A percentile compares a stretch with the other conserved stretches of the same genome.
phyloP scores from a whole-genome alignment of 2,797 vertebrate species.

The Fringilla coelebs region DNA sequence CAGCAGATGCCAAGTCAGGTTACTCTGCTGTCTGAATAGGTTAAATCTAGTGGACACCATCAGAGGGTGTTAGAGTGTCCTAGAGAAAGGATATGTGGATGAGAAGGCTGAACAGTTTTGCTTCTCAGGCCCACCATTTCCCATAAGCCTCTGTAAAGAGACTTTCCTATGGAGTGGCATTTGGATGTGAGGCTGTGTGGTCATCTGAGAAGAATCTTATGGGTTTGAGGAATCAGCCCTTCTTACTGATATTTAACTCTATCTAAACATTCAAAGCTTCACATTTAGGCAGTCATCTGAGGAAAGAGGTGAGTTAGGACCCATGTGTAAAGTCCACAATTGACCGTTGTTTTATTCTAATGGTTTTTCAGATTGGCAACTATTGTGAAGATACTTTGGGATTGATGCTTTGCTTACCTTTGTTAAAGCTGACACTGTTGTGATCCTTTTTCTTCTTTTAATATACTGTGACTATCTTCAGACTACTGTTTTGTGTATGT shows the following conservation, averaged over 20 bases:
- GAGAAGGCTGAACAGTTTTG: not conserved
- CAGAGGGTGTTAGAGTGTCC: not conserved
- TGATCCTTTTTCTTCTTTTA: not conserved
- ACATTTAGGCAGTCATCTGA: not conserved
- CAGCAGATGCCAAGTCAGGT: slow-evolving; percentile 7
- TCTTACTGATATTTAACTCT: not conserved
- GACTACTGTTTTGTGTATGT: not conserved
- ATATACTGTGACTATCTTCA: not conserved
- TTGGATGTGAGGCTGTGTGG: not conserved
- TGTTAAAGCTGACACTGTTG: not conserved
- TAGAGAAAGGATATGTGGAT: not conserved
- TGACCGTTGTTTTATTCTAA: not conserved
- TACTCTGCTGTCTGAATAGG: not conserved
- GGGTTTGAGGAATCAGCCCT: not conserved
- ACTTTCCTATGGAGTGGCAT: not conserved
- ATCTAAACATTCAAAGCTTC: not conserved
- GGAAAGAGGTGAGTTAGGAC: not conserved
- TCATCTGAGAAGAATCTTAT: not conserved
- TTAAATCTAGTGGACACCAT: not conserved
- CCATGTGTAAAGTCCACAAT: not conserved
- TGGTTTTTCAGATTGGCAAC: not conserved
- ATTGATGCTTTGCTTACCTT: not conserved
- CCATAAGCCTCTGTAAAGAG: not conserved
- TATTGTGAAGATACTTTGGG: not conserved
- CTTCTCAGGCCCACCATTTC: not conserved